A percentile compares a stretch with the other conserved stretches of the same genome.
Conservation (phyloP, 2,888 invertebrate genomes). For the Cheilosia urbana region DNA sequence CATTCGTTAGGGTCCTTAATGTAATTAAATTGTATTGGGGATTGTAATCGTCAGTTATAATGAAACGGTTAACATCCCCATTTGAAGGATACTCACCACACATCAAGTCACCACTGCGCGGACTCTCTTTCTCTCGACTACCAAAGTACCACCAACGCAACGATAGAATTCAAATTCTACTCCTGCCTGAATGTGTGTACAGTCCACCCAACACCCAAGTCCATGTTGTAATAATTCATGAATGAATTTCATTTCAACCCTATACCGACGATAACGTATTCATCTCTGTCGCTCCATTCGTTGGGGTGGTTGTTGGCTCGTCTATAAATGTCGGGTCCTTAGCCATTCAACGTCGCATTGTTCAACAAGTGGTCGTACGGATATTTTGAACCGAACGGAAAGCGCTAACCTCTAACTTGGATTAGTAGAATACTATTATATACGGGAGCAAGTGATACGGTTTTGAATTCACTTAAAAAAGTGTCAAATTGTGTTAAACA, state of each 20-base stretch:
- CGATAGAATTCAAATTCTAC: conserved; percentile 1
- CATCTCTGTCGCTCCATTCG: conserved; percentile 29
- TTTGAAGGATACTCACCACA: conserved; percentile 60
- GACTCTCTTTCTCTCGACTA: conserved; percentile 34
- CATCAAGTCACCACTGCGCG: conserved; percentile 54
- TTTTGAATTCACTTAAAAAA: conserved; percentile 27
- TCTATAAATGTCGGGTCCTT: conserved; percentile 81
- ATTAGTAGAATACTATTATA: conserved; percentile 11
- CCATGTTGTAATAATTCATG: conserved; percentile 48
- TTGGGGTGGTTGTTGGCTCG: conserved; percentile 61
- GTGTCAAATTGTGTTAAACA: conserved; percentile 33
- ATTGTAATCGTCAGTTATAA: not conserved
- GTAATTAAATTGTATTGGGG: not conserved
- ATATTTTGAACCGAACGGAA: conserved; percentile 57
- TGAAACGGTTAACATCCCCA: conserved; percentile 11
- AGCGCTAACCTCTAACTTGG: conserved; percentile 37
- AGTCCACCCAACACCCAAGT: not conserved
- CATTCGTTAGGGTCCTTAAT: not conserved
- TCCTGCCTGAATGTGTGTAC: conserved; percentile 17
- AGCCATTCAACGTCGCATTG: conserved; percentile 81
- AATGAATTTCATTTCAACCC: conserved; percentile 53
- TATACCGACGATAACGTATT: conserved; percentile 9
- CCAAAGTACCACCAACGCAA: not conserved
- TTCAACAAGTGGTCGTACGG: conserved; percentile 82
- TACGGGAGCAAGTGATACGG: conserved; percentile 47